Evolutionary conservation across 2,888 invertebrate genomes (phyloP), one percentile per base, ranked within the genome.

Genomic region (Operophtera brumata): DNA sequence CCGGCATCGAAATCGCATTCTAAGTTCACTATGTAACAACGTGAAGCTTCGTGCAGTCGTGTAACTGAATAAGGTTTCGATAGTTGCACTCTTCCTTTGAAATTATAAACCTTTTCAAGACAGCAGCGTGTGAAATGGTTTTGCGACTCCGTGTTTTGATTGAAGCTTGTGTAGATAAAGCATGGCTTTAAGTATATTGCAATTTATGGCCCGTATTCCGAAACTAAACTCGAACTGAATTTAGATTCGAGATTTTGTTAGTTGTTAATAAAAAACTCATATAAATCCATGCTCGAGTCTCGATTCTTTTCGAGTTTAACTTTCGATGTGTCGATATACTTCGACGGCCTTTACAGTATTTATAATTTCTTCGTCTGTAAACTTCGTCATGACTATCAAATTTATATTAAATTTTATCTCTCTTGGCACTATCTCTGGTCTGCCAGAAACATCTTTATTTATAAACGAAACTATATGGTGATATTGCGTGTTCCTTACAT

Each of bases 171-270:
- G 47, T 47, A 56, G 32, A 43, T 41, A 51, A 53, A 54, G 64
- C 59, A 67, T 62, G 61, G 61, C 65, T 62, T 65, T 54, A 3
- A 20, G 20, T 58, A 58, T 54, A 30, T 58, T 49, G 44, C 46
- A 34, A 13, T 32, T 32, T 20, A 20, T 20, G 2, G 2, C 4
- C 20, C 20, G 20, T 20, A 20, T 20, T 20, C 20, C 20, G 4
- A 4, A 20, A 20, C 20, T 20, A 20, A 20, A 20, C 20, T 20
- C 20, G 4, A 20, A 20, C 20, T 20, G 20, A 20, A 20, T 4
- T 3, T 20, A 20, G 4, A 20, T 4, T 20, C 2, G 20, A 20
- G 2, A 3, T 20, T 20, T 20, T 20, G 20, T 20, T 20, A 20
- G 20, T 20, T 20, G 2, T 20, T 4, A 20, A 20, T 20, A 20